These are phyloP conservation scores for Andricus quercusramuli DNA, from an alignment of 2,888 invertebrate species.

Conservation along the genomic window DNA sequence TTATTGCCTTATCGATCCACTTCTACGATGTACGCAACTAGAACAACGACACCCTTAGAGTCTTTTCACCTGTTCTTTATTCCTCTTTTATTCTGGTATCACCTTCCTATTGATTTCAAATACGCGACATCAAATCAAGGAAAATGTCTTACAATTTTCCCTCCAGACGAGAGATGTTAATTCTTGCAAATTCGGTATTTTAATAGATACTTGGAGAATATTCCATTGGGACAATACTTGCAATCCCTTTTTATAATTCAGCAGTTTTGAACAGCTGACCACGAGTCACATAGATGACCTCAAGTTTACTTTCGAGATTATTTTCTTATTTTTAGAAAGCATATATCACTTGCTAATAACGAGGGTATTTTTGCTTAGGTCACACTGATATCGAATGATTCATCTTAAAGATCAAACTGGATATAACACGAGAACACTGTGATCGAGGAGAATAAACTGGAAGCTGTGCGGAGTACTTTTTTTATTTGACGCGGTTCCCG, in stretches of 20 bases:
- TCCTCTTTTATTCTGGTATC: background rate
- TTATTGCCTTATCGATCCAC: constrained; percentile 18
- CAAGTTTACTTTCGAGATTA: background rate
- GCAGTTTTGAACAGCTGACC: constrained; percentile 12
- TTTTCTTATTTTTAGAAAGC: background rate
- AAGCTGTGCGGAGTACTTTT: background rate
- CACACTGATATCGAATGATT: background rate
- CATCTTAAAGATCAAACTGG: background rate
- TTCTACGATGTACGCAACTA: background rate
- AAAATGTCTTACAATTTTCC: background rate
- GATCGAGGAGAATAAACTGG: background rate
- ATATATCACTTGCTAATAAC: constrained; percentile 1
- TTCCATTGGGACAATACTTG: background rate
- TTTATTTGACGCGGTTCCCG: background rate
- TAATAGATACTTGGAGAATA: no score
- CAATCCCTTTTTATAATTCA: background rate
- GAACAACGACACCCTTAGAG: constrained; percentile 9
- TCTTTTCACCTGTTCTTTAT: constrained; percentile 10
- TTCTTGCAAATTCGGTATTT: background rate
- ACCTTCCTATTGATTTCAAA: background rate
- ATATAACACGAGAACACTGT: constrained; percentile 3
- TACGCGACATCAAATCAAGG: background rate
- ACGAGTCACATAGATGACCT: constrained; percentile 17
- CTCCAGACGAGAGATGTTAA: background rate
- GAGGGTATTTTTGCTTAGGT: background rate